phyloP scores from a whole-genome alignment of 2,113 vertebrate genomes.

The Amphilophus citrinellus region DNA sequence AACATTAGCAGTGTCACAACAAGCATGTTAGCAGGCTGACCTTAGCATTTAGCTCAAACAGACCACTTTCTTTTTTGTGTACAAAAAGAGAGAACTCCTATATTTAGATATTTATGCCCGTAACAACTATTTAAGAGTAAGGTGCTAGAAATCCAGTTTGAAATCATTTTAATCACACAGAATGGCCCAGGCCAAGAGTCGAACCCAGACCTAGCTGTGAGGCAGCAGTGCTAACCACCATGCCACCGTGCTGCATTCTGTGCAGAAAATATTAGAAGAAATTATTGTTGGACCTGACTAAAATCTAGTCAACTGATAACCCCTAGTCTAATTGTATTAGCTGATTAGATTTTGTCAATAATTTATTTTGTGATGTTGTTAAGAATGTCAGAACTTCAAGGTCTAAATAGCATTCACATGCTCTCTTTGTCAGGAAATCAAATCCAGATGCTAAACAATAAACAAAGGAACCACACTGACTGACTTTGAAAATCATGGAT shows the following conservation, averaged over 20 bases:
- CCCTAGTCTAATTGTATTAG: not conserved
- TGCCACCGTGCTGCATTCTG: no score
- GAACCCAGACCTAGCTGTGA: no score
- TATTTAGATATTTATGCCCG: accelerated
- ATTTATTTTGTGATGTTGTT: not conserved
- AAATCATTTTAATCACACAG: not conserved
- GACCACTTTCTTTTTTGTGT: not conserved
- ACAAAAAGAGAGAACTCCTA: not conserved
- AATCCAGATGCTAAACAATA: constrained; percentile 32
- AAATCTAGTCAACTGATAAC: not conserved
- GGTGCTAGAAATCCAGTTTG: no score
- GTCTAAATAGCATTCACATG: constrained; percentile 30
- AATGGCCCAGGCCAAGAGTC: no score
- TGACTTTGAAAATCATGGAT: not conserved
- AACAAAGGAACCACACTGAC: constrained; percentile 1
- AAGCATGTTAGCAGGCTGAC: no score
- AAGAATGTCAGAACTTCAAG: not conserved
- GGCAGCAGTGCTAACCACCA: no score
- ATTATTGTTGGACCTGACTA: not conserved
- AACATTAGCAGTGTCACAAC: no score
- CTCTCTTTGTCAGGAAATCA: constrained; percentile 18
- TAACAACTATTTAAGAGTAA: no score
- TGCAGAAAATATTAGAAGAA: not conserved
- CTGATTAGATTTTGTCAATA: not conserved
- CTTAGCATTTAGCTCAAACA: not conserved